Evolutionary conservation across 1,140 invertebrate genomes (phyloP), one percentile per base, ranked within the genome.

Genomic region (Trichonephila clavata): DNA sequence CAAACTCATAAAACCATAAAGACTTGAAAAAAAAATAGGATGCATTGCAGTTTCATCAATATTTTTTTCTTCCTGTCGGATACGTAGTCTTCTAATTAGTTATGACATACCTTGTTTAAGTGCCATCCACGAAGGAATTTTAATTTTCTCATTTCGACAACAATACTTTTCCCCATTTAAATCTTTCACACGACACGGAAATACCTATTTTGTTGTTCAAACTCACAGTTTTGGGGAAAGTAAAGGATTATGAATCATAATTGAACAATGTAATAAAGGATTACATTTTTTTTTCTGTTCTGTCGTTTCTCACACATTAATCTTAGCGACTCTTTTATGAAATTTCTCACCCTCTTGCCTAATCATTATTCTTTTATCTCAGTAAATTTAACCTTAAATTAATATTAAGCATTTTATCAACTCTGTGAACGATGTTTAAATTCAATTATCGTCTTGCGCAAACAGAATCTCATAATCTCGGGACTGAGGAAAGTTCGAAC

Each of bases 361-460:
- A 24, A 43, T 21, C 81, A 59, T 83, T 83, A 50, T 83, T 83
- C 81, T 83, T 50, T 59, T 59, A n/a, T 83, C n/a, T 83, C n/a
- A 59, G 18, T 83, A 20, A 59, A 10, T 83, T n/a, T 80, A 90
- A 90, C 63, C 71, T 43, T 90, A 90, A 90, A 90, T 90, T 90
- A 90, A 90, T 90, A 90, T 90, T 60, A 90, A 60, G 88, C 71
- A 20, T 88, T 63, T 43, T 71, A n/a, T 60, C 88, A 77, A 14
- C 24, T 39, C 32, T 3, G 32, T 18, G 32, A 88, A 88, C 43
- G 88, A 80, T 90, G 88, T 90, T 90, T 80, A 80, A 90, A 90
- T 90, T 90, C 88, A 90, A 90, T 90, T 90, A 90, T 80, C 88
- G 57, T 32, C 88, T 27, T 90, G 39, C 24, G 68, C 57, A 90